Percentiles rank a stretch among this genome's conserved stretches.
phyloP scores from a whole-genome alignment of 2,888 invertebrate genomes.

The Artemia sp. region DNA sequence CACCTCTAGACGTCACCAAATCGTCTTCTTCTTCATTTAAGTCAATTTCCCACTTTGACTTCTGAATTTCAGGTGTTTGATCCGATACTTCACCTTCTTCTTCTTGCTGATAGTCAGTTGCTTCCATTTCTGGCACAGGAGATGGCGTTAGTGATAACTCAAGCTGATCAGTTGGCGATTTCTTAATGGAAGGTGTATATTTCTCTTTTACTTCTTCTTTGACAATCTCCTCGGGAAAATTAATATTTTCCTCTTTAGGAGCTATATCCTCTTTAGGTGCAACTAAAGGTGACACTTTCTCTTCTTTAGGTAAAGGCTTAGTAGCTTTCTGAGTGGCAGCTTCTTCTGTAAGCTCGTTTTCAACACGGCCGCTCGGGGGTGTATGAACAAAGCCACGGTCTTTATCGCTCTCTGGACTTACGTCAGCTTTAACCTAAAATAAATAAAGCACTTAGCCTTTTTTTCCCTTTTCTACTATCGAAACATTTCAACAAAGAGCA shows the following conservation, averaged over 20 bases:
- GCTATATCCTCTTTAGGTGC: neutral
- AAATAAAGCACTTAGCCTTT: too few species aligned
- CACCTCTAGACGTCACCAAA: neutral
- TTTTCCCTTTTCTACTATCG: too few species aligned
- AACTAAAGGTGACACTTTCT: neutral
- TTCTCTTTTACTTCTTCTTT: neutral
- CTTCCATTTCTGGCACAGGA: neutral
- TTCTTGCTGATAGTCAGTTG: neutral
- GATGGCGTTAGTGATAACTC: neutral
- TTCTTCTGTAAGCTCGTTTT: neutral
- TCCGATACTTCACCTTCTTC: constrained; percentile 7
- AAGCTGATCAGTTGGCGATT: neutral
- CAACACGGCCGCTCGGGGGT: neutral
- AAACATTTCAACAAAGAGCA: too few species aligned
- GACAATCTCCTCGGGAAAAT: neutral
- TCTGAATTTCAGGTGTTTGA: neutral
- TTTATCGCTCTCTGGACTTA: too few species aligned
- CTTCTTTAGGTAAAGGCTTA: neutral
- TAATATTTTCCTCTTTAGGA: neutral
- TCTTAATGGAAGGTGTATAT: neutral
- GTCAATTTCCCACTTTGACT: constrained; percentile 1
- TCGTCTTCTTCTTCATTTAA: neutral
- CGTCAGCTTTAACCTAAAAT: too few species aligned
- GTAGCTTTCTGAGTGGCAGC: neutral
- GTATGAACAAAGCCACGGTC: neutral